Conservation (phyloP, 64 coral and sea anemone species). For the Hydrozoanthus tunicans region DNA sequence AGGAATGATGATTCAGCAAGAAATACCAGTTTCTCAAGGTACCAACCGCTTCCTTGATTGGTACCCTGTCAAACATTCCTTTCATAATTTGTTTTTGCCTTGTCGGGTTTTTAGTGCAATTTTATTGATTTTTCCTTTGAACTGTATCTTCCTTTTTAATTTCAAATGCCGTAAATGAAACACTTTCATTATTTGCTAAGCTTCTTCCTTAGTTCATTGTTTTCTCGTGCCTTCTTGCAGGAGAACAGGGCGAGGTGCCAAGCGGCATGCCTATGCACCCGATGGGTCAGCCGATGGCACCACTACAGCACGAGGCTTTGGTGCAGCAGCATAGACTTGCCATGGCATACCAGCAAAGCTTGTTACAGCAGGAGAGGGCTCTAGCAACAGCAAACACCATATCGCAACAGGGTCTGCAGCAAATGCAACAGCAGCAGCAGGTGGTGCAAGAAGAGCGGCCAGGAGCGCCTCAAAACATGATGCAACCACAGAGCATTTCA, state of each 20-base stretch:
- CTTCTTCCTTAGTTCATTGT: too few relatives aligned
- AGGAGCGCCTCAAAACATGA: constrained; percentile 39
- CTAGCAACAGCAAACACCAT: constrained; percentile 36
- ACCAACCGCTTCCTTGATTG: background rate
- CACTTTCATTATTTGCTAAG: too few relatives aligned
- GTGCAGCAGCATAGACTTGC: constrained; percentile 40
- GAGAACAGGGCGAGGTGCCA: constrained; percentile 27
- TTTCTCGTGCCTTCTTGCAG: background rate
- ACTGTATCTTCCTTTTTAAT: too few relatives aligned
- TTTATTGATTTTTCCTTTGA: background rate
- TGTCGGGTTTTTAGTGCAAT: background rate
- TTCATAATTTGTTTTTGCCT: background rate
- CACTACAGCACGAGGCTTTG: constrained; percentile 42
- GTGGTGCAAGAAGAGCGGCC: constrained; percentile 23
- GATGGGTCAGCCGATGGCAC: constrained; percentile 55
- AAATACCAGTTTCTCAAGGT: constrained; percentile 51
- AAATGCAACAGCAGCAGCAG: constrained; percentile 35
- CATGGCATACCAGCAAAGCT: constrained; percentile 16
- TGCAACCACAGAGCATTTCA: constrained; percentile 38
- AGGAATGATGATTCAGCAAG: constrained; percentile 36
- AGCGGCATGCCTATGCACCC: constrained; percentile 43
- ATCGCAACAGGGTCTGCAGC: constrained; percentile 28
- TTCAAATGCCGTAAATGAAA: too few relatives aligned
- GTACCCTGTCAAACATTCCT: background rate
- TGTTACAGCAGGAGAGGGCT: constrained; percentile 45